phyloP scores from a whole-genome alignment of 2,797 vertebrate genomes.

The Bovichtus diacanthus region DNA sequence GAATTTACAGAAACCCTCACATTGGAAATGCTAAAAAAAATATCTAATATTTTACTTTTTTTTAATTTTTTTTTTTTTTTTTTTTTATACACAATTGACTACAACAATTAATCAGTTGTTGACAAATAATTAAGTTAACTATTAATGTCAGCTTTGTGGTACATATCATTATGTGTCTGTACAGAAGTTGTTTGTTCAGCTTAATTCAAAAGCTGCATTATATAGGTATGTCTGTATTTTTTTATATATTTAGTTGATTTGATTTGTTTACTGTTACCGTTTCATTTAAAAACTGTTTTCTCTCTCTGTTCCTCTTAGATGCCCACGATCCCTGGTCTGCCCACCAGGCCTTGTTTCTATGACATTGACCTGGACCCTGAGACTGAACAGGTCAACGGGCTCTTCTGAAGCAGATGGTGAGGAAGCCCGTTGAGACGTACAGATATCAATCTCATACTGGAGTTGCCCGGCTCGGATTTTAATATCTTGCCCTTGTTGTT shows the following conservation, averaged over 20 bases:
- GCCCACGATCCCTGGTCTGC: slow-evolving; percentile 98
- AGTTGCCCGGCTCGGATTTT: neutral
- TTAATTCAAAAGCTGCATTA: neutral
- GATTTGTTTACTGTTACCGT: no score
- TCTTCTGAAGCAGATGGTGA: slow-evolving; percentile 88
- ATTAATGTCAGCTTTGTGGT: no score
- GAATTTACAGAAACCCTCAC: neutral
- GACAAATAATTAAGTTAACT: no score
- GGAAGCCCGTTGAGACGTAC: neutral
- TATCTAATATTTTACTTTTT: no score
- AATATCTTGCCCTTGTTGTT: neutral
- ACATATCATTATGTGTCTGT: neutral
- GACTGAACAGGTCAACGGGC: slow-evolving; percentile 92
- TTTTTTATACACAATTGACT: neutral
- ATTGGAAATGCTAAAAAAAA: neutral
- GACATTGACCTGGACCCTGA: slow-evolving; percentile 96
- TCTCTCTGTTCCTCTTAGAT: slow-evolving; percentile 84
- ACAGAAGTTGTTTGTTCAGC: neutral
- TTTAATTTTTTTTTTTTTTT: neutral
- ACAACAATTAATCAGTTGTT: no score
- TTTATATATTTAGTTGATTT: neutral
- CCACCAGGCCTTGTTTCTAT: slow-evolving; percentile 98
- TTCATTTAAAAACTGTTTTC: neutral
- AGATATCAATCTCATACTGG: neutral
- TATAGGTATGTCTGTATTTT: neutral